phyloP scores from a whole-genome alignment of 2,797 vertebrate genomes.

The Chelonia mydas region DNA sequence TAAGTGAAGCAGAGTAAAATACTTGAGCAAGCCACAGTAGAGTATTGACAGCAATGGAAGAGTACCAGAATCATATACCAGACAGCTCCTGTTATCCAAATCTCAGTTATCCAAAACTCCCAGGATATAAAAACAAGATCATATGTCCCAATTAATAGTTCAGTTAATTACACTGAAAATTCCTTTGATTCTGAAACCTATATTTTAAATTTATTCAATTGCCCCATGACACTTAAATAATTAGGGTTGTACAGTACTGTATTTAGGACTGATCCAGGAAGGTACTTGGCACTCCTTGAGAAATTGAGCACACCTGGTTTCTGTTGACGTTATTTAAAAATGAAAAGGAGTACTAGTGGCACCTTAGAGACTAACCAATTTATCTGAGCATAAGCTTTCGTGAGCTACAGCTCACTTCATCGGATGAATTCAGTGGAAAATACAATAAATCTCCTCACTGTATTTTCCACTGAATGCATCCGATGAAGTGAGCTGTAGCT shows the following conservation, averaged over 20 bases:
- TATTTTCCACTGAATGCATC: no score
- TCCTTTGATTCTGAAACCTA: not conserved
- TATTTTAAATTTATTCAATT: not conserved
- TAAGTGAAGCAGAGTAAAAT: not conserved
- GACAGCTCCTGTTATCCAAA: rapidly evolving
- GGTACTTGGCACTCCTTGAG: not conserved
- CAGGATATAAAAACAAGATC: rapidly evolving
- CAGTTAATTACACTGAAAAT: not conserved
- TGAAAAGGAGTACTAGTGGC: not conserved
- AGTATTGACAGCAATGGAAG: not conserved
- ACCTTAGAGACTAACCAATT: no score
- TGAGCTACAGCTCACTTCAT: no score
- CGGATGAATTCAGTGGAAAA: no score
- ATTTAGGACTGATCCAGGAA: not conserved
- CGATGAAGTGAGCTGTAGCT: no score
- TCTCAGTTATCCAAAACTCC: not conserved
- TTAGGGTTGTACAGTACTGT: not conserved
- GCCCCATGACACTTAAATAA: not conserved
- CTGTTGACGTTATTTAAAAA: not conserved
- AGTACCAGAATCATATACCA: not conserved
- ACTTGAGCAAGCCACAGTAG: not conserved
- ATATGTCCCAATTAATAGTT: not conserved
- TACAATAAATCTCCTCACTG: no score
- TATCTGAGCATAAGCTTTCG: no score
- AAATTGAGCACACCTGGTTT: not conserved